A percentile compares a stretch with the other conserved stretches of the same genome.
phyloP scores from a whole-genome alignment of 2,888 invertebrate genomes.

The Escarpia spicata region DNA sequence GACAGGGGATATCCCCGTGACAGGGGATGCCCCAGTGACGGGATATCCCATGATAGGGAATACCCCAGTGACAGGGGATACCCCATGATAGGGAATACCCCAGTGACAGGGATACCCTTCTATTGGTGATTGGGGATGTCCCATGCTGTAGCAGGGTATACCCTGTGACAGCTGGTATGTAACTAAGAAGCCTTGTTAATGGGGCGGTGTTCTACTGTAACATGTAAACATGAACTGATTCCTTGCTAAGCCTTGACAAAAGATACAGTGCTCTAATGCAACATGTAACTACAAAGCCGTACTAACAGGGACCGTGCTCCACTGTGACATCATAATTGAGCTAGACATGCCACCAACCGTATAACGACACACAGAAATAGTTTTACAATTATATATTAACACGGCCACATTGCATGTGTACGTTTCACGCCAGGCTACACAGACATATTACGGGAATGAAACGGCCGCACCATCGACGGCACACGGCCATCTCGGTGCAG shows the following conservation, averaged over 20 bases:
- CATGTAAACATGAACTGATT: too few species aligned
- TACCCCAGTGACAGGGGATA: too few species aligned
- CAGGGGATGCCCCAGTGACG: background rate
- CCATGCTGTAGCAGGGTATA: too few species aligned
- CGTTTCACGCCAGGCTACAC: background rate
- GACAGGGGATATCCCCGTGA: background rate
- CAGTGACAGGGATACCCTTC: too few species aligned
- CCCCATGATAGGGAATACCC: too few species aligned
- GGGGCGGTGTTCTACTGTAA: too few species aligned
- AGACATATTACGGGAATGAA: background rate
- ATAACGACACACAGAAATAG: background rate
- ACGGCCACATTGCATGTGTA: background rate
- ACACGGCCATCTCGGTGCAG: background rate
- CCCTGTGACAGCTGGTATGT: too few species aligned
- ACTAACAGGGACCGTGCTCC: background rate
- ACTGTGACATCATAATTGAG: background rate
- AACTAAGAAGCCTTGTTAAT: too few species aligned
- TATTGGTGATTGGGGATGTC: too few species aligned
- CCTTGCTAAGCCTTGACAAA: too few species aligned
- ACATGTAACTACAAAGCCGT: background rate
- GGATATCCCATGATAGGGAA: too few species aligned
- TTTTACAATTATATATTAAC: background rate
- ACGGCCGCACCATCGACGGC: background rate
- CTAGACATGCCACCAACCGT: background rate
- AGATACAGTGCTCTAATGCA: too few species aligned